Evolutionary conservation across 2,797 vertebrate species (phyloP).

Genomic region (Manis pentadactyla): DNA sequence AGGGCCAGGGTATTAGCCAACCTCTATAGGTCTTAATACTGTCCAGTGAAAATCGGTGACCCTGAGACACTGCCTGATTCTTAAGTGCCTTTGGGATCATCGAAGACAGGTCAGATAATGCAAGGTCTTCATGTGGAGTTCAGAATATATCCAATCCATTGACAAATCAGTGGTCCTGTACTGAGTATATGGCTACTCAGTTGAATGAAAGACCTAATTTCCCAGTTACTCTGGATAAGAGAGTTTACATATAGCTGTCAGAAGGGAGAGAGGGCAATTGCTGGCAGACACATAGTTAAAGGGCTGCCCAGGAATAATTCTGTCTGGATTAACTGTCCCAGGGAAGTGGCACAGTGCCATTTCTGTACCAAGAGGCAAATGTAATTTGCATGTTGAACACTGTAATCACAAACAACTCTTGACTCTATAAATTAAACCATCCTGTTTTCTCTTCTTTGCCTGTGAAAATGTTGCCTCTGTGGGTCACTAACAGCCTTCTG

Average conservation of each 20-base stretch:
- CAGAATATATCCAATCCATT: slow-evolving; percentile 45
- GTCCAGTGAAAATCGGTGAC: slow-evolving; percentile 34
- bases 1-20: slow-evolving; percentile 22
- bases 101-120: neutral
- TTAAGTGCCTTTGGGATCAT: slow-evolving; percentile 68
- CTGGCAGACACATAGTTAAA: neutral
- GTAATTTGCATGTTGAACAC: slow-evolving; percentile 70
- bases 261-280: neutral
- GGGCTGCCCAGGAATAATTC: slow-evolving; percentile 2
- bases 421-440: slow-evolving; percentile 68
- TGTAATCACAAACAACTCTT: slow-evolving; percentile 63
- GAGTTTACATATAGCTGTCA: neutral
- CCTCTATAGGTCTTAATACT: neutral
- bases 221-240: neutral
- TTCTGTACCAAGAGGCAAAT: slow-evolving; percentile 40
- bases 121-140: slow-evolving; percentile 26
- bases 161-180: slow-evolving; percentile 25
- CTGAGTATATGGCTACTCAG: neutral
- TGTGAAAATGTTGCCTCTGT: slow-evolving; percentile 53
- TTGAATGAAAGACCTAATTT: slow-evolving; percentile 22
- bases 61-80: slow-evolving; percentile 30
- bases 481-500: neutral
- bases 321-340: neutral
- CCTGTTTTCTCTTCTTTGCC: slow-evolving; percentile 65
- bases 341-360: slow-evolving; percentile 26